Conservation (phyloP, 2,113 vertebrate species). For the Ascaphus truei region DNA sequence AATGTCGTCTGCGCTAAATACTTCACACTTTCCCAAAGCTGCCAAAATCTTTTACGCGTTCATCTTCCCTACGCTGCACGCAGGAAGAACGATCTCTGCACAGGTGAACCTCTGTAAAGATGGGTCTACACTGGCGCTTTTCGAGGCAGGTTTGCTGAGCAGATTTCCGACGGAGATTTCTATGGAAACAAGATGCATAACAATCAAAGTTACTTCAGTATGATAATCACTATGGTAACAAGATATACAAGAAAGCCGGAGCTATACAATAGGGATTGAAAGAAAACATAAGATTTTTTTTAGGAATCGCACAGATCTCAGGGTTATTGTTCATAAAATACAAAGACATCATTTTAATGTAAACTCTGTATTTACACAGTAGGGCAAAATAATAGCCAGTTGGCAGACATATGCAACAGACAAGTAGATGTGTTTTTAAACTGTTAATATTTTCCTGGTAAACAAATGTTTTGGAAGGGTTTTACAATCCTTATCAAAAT, state of each 20-base stretch:
- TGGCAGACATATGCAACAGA: too few species aligned
- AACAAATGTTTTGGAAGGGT: too few species aligned
- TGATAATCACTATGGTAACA: constrained; percentile 72
- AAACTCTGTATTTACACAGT: not conserved
- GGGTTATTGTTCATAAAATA: not conserved
- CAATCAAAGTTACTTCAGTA: constrained; percentile 61
- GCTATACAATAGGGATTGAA: not conserved
- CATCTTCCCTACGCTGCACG: constrained; percentile 33
- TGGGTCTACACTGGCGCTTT: constrained; percentile 41
- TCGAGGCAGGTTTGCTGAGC: constrained; percentile 53
- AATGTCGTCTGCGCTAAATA: not conserved
- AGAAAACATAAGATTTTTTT: too few species aligned
- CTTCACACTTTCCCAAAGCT: not conserved
- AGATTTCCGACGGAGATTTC: constrained; percentile 56
- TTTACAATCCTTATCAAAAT: too few species aligned
- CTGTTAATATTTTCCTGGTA: too few species aligned
- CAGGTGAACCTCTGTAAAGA: constrained; percentile 40
- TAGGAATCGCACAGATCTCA: not conserved
- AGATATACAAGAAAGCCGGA: constrained; percentile 56
- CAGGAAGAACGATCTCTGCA: constrained; percentile 45
- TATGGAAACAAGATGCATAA: constrained; percentile 61
- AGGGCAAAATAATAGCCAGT: not conserved
- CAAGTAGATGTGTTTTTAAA: too few species aligned
- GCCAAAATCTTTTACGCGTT: constrained; percentile 25
- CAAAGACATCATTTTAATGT: too few species aligned